These are phyloP conservation scores for Salvelinus alpinus DNA, from an alignment of 2,113 vertebrate species.

Conservation along the genomic window DNA sequence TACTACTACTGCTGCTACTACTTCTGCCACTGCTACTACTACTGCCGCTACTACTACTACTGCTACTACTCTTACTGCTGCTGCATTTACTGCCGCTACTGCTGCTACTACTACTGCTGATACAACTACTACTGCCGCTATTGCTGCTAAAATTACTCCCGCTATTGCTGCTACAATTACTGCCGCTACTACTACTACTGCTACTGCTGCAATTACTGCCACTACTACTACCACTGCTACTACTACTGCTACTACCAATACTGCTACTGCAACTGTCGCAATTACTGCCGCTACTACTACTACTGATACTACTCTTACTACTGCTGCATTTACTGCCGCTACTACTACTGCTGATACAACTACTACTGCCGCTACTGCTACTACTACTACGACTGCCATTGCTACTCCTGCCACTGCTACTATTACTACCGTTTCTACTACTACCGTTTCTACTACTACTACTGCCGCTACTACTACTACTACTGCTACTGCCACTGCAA, in stretches of 20 bases:
- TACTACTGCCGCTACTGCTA: not conserved
- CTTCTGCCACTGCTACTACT: not conserved
- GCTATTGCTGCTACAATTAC: no score
- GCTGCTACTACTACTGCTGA: not conserved
- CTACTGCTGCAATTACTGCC: no score
- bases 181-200: no score
- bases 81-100: accelerated
- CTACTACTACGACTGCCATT: not conserved
- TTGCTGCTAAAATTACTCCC: no score
- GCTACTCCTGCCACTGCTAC: constrained; percentile 15
- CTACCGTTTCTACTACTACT: constrained; percentile 1
- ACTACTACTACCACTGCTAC: no score
- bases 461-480: accelerated
- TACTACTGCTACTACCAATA: no score
- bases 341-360: not conserved
- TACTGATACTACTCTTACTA: not conserved
- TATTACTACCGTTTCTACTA: no score
- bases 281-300: not conserved
- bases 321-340: constrained; percentile 7
- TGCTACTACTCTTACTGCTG: accelerated
- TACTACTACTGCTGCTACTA: not conserved
- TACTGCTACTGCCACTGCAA: constrained; percentile 18
- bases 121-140: not conserved
- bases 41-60: accelerated
- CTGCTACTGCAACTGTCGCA: no score